These are phyloP conservation scores for Wiebesia pumilae DNA, from an alignment of 1,140 invertebrate species.

Conservation along the genomic window DNA sequence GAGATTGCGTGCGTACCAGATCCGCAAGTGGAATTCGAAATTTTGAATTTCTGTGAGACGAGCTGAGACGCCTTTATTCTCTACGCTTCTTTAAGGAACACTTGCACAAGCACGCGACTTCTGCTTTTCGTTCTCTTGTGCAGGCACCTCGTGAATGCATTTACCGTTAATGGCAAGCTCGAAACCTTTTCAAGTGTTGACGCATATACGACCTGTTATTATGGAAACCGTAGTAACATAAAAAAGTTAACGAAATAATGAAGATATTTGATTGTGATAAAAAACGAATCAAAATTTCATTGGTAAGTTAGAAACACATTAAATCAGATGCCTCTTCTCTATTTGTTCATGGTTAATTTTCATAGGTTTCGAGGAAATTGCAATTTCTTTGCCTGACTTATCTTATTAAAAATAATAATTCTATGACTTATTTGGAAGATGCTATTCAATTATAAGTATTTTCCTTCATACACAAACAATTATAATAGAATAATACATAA, in stretches of 20 bases:
- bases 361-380: neutral
- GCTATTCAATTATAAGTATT: no score
- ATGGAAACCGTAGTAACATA: neutral
- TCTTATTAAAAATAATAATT: no score
- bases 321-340: neutral
- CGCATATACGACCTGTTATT: neutral
- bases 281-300: neutral
- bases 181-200: neutral
- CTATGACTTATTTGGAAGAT: no score
- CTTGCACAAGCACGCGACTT: neutral
- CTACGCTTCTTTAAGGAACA: neutral
- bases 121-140: neutral
- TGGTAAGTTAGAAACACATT: neutral
- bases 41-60: neutral
- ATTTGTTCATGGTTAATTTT: neutral
- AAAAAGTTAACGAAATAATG: neutral
- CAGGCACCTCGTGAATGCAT: neutral
- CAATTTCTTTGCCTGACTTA: no score
- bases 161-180: conserved; percentile 9
- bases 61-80: neutral
- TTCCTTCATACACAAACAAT: no score
- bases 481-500: no score
- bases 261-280: neutral
- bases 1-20: neutral
- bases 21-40: neutral